phyloP scores from a whole-genome alignment of 1,140 invertebrate species.

The Paraescarpia echinospica region DNA sequence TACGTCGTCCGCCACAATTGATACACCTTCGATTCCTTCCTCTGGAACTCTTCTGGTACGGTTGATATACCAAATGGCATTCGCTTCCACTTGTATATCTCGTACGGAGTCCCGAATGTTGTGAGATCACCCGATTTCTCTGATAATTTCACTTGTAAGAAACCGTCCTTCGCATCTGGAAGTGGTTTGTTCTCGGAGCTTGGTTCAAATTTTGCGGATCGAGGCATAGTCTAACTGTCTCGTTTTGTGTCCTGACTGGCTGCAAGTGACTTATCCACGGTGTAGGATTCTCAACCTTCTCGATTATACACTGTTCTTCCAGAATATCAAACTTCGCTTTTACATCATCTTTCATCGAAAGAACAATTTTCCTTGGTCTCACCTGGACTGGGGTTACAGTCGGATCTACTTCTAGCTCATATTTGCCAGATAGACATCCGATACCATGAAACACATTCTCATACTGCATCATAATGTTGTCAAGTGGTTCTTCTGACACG shows the following conservation, averaged over 20 bases:
- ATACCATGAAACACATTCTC: too few relatives aligned
- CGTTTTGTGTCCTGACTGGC: background rate
- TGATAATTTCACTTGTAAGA: slow-evolving; percentile 41
- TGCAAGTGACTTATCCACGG: background rate
- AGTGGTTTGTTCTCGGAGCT: slow-evolving; percentile 8
- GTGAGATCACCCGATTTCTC: slow-evolving; percentile 32
- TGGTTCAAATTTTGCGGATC: slow-evolving; percentile 8
- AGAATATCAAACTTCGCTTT: background rate
- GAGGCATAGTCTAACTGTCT: background rate
- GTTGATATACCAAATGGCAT: slow-evolving; percentile 19
- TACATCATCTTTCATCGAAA: background rate
- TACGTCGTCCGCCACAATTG: background rate
- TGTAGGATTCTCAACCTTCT: too few relatives aligned
- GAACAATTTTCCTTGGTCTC: background rate
- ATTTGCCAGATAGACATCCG: background rate
- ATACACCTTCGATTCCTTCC: slow-evolving; percentile 11
- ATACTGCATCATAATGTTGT: too few relatives aligned
- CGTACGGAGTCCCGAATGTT: slow-evolving; percentile 26
- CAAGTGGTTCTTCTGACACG: too few relatives aligned
- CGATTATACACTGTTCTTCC: background rate
- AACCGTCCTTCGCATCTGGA: slow-evolving; percentile 50
- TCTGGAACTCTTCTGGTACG: slow-evolving; percentile 16
- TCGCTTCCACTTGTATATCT: slow-evolving; percentile 11
- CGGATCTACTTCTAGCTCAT: background rate
- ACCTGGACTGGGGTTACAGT: too few relatives aligned